A percentile compares a stretch with the other conserved stretches of the same genome.
Conservation (phyloP, 2,113 vertebrate genomes). For the Lamprotornis superbus region DNA sequence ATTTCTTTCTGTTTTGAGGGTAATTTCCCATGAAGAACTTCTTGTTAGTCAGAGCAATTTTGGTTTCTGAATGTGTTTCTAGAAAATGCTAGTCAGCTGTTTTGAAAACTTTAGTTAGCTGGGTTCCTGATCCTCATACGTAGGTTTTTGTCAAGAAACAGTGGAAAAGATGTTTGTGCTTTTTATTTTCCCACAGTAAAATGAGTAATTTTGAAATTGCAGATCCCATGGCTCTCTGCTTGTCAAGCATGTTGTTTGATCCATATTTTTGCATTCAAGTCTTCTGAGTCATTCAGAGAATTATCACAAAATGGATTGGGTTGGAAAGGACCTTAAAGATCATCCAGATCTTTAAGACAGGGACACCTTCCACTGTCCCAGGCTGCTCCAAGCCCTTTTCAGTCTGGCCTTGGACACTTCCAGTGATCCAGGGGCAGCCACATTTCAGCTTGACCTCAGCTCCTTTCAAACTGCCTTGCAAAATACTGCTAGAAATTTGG, state of each 20-base stretch:
- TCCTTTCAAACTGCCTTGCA: not conserved
- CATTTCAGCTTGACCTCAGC: not conserved
- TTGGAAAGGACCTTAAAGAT: not conserved
- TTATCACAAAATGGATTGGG: too few relatives aligned
- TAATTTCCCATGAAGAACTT: not conserved
- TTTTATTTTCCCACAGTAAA: not conserved
- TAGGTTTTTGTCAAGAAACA: not conserved
- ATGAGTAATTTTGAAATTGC: not conserved
- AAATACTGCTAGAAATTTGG: not conserved
- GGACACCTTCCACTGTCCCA: not conserved
- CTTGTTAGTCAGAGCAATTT: not conserved
- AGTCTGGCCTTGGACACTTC: not conserved
- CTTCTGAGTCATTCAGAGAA: not conserved
- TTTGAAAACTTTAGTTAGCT: not conserved
- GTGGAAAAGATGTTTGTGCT: not conserved
- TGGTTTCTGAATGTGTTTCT: not conserved
- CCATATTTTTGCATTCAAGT: not conserved
- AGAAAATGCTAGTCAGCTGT: not conserved
- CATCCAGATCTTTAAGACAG: not conserved
- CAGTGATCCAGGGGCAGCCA: not conserved
- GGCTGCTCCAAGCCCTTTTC: accelerated
- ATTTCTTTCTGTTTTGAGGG: not conserved
- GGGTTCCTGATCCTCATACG: not conserved
- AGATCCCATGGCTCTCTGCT: not conserved
- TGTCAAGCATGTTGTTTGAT: not conserved